Evolutionary conservation across 2,888 invertebrate genomes (phyloP), one percentile per base, ranked within the genome.

Genomic region (Euplexia lucipara): DNA sequence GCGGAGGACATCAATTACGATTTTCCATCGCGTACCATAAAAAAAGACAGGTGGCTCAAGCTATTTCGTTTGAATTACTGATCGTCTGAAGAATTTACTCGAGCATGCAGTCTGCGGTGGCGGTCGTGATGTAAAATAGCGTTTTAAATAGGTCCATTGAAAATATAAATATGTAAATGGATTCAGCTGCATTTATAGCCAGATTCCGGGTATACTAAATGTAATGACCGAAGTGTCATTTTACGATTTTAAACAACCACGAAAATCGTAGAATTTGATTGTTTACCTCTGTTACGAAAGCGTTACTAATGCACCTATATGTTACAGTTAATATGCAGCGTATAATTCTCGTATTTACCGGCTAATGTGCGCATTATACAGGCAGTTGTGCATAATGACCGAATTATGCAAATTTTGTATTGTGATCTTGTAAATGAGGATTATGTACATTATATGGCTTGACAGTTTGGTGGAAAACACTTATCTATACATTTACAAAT

Each of bases 221-320:
- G n/a, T n/a, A 32, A n/a, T 16, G 14, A 12, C 64, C 14, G 8
- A 58, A 32, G n/a, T 34, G 5, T 26, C 22, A 52, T 26, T 39
- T 6, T 0, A 22, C 3, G 7, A 3, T 18, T 41, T 34, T 1
- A 9, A 52, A 62, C 18, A 16, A 39, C 14, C 26, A 12, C 26
- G 12, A 52, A 48, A 49, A 54, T 42, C 32, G 53, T 48, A 16
- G 0, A 60, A 51, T 41, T 39, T 30, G 39, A 30, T 57, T 49
- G 59, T 61, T 73, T 49, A 45, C 26, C 6, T 22, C 53, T 26
- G 57, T 37, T 37, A 20, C 10, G 77, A 77, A 77, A 77, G 78
- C 77, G 77, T 77, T 52, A 74, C 78, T 78, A 77, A 78, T 65
- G 57, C 16, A 51, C 16, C n/a, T 61, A 52, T 61, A 63, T 26